A percentile compares a stretch with the other conserved stretches of the same genome.
Conservation (phyloP, 2,888 invertebrate genomes). For the Apomyelois bistriatella region DNA sequence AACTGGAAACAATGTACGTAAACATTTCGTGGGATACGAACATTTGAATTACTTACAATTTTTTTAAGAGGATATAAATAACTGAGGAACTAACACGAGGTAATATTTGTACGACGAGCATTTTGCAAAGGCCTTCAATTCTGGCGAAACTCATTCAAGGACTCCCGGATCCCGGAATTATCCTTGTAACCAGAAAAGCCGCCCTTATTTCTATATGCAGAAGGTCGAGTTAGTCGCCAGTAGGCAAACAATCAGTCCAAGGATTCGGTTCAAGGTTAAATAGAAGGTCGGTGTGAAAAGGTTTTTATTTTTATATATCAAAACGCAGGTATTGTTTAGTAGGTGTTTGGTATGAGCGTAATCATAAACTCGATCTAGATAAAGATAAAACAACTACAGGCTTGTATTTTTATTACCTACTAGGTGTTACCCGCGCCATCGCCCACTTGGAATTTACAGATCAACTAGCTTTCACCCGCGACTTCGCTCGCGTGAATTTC, state of each 20-base stretch:
- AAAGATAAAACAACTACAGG: too few relatives aligned
- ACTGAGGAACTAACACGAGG: neutral
- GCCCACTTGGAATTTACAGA: too few relatives aligned
- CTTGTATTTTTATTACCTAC: too few relatives aligned
- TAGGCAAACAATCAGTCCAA: slow-evolving; percentile 38
- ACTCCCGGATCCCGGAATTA: slow-evolving; percentile 54
- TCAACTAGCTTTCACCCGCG: too few relatives aligned
- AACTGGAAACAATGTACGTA: too few relatives aligned
- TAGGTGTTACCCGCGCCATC: too few relatives aligned
- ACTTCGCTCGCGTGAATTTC: too few relatives aligned
- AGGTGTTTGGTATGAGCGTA: neutral
- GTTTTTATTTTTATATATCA: slow-evolving; percentile 13
- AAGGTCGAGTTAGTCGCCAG: slow-evolving; percentile 49
- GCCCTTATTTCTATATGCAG: slow-evolving; percentile 43
- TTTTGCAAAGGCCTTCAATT: slow-evolving; percentile 55
- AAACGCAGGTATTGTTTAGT: neutral
- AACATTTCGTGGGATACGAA: too few relatives aligned
- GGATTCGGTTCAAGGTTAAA: slow-evolving; percentile 47
- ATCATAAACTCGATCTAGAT: neutral
- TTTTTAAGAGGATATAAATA: too few relatives aligned
- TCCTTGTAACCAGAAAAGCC: slow-evolving; percentile 48
- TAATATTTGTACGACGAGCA: neutral
- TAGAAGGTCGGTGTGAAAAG: slow-evolving; percentile 27
- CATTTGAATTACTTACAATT: too few relatives aligned
- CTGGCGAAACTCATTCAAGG: slow-evolving; percentile 63